Base-by-base conservation (phyloP, 2,888 invertebrate species). In the Oasisia sp. region DNA sequence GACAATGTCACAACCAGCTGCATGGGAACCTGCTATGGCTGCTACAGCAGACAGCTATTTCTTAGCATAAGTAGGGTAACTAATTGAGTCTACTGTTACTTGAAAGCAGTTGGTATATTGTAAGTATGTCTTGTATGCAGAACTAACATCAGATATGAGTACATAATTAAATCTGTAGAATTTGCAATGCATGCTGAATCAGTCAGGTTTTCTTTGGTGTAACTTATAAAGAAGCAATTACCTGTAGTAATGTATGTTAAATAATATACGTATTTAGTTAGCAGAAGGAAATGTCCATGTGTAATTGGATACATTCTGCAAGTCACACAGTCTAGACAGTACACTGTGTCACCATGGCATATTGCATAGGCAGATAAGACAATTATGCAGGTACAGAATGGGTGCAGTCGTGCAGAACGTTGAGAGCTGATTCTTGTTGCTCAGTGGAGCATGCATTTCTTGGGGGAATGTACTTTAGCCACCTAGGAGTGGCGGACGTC, bases 231-330 rank as follows among this genome's bases (percentile, higher is more conserved):
- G 38, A 38, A 38, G 38, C 38, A 38, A 38, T 38, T 38, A 38
- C 38, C 38, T 38, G 38, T 38, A 38, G 38, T 38, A 38, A 38
- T 38, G 38, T 4, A 38, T 4, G 38, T 1, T 38, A 38, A 1
- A 38, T 74, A 27, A 27, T 19, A 7, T 74, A 74, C 27, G 27
- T 74, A 74, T 74, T 74, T 74, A 27, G 74, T 74, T 27, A 19
- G 19, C 27, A 74, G 74, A 74, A 74, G 74, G 27, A 74, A 74
- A 19, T 74, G 74, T 27, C 74, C 2, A 19, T n/a, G 44, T 91
- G 91, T 91, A 50, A 91, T 91, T 91, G 91, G 44, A 50, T 27
- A 50, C 11, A 56, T 45, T 19, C n/a, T 50, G 27, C 45, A 91
- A 45, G 45, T 50, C 44, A 91, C 50, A 11, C 50, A 56, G 8